phyloP scores from a whole-genome alignment of 2,888 invertebrate species.

The Ectemnius lituratus region DNA sequence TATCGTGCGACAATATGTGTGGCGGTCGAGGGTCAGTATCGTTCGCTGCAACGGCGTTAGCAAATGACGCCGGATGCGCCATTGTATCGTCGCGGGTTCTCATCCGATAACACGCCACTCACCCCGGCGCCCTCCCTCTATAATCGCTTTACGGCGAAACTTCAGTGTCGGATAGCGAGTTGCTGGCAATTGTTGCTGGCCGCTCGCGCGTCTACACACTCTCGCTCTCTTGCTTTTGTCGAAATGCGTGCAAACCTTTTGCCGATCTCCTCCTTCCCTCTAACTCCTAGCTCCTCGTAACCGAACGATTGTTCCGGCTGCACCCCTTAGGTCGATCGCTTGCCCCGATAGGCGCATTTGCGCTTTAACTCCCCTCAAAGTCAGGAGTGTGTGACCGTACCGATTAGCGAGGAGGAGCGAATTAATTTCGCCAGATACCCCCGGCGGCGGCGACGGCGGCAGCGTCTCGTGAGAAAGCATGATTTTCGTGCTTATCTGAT shows the following conservation, averaged over 20 bases:
- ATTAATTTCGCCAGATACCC: conserved; percentile 53
- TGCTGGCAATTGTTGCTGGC: conserved; percentile 10
- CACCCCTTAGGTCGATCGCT: conserved; percentile 20
- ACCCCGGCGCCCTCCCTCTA: conserved; percentile 37
- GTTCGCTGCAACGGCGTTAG: conserved; percentile 49
- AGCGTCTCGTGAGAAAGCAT: conserved; percentile 43
- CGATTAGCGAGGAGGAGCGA: conserved; percentile 53
- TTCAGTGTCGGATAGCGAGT: conserved; percentile 54
- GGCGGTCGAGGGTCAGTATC: conserved; percentile 25
- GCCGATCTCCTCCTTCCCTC: background rate
- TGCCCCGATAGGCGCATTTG: conserved; percentile 30
- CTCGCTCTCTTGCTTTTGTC: conserved; percentile 40
- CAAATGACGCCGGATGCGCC: conserved; percentile 58
- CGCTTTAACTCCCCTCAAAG: conserved; percentile 24
- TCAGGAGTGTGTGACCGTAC: conserved; percentile 34
- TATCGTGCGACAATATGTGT: conserved; percentile 51
- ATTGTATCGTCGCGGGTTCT: conserved; percentile 54
- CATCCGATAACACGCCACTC: conserved; percentile 45
- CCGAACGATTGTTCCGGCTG: conserved; percentile 31
- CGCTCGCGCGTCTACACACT: background rate
- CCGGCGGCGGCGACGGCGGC: conserved; percentile 13
- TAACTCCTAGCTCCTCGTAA: conserved; percentile 12
- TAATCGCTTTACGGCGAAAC: conserved; percentile 63
- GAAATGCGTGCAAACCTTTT: conserved; percentile 43
- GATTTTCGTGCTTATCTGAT: conserved; percentile 23